These are phyloP conservation scores for Callospermophilus lateralis DNA, from an alignment of 2,113 vertebrate species.

Conservation along the genomic window DNA sequence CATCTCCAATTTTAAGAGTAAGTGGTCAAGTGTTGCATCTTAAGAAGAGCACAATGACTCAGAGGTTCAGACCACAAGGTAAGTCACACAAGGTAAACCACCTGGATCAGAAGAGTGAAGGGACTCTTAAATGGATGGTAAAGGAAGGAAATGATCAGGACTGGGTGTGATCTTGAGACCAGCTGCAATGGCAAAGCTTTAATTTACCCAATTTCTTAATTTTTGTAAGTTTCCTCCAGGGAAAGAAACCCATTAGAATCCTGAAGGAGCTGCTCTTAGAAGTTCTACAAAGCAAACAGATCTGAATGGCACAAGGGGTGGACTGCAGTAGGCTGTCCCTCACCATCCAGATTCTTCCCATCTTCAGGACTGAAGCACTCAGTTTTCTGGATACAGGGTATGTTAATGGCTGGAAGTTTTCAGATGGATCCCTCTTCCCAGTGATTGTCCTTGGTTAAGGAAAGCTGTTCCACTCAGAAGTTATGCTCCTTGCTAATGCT, in stretches of 20 bases:
- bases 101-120: background rate
- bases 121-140: rapidly evolving
- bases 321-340: background rate
- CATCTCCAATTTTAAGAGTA: no score
- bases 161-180: background rate
- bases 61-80: background rate
- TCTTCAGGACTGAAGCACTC: background rate
- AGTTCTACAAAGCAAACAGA: rapidly evolving
- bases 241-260: background rate
- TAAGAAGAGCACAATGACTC: background rate
- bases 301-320: background rate
- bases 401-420: background rate
- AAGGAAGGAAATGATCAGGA: background rate
- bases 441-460: background rate
- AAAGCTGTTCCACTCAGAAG: background rate
- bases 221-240: background rate
- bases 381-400: background rate
- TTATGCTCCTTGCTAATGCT: background rate
- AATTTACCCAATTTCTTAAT: no score
- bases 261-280: background rate
- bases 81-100: background rate
- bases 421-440: background rate
- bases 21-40: background rate
- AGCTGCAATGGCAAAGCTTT: background rate
- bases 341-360: background rate